Base-by-base conservation (phyloP, 2,113 vertebrate genomes). In the Syrmaticus mikado region DNA sequence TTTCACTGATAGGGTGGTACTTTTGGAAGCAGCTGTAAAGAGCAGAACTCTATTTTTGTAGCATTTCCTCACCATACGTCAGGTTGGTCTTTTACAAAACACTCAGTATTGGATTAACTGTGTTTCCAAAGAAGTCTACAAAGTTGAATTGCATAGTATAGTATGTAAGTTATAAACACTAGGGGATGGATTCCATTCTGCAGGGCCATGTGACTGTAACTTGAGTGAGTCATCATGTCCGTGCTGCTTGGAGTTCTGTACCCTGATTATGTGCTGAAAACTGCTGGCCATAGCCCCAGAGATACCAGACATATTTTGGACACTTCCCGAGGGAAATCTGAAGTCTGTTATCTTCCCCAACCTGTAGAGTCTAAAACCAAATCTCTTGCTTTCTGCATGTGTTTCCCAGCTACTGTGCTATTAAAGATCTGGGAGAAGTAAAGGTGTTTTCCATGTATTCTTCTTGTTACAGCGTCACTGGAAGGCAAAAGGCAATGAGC, bases 401-500 rank as follows among this genome's bases (percentile, higher is more conserved):
- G 38, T 81, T 85, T 55, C 64, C 75, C 57, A 83, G 2, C 19
- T 86, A 40, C 43, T 36, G 34, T 1, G 7, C 40, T 88, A 10
- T 78, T 61, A 84, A 90, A 84, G 76, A 74, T 65, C 88, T 78
- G 66, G 80, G 52, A 83, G 66, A 90, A 94, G 77, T 16, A 61
- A 65, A 88, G 92, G 92, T 75, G 80, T 84, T 94, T 96, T 84
- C 90, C 83, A 32, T 88, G 76, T 68, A 57, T 96, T 32, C 93
- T 92, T 94, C 72, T 95, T 93, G 32, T 71, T 88, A 71, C 82
- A 90, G 74, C 86, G 73, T 90, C 92, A 93, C 90, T 96, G 85
- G 83, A 92, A 95, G 93, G 95, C 88, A 96, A 96, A 93, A 95
- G 96, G 95, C 95, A 95, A 52, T 4, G 52, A 94, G 88, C 96